Evolutionary conservation across 1,140 invertebrate species (phyloP), one percentile per base, ranked within the genome.

Genomic region (Heliconius congener): DNA sequence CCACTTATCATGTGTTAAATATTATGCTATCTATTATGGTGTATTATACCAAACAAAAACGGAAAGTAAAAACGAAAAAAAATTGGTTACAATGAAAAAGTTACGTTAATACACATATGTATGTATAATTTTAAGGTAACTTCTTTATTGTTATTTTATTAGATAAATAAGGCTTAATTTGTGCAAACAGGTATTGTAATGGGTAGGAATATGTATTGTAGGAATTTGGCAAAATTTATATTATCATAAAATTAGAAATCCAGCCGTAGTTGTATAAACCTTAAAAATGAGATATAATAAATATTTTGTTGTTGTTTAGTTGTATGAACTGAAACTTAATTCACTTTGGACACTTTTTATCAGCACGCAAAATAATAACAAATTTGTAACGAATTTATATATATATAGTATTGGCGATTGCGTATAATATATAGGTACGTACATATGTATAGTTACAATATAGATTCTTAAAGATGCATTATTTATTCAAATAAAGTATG

Each of bases 1-100:
- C 76, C 80, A 77, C 80, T 78, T 77, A 81, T 83, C 83, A 84
- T 84, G 71, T 52, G 60, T 70, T 78, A 79, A 77, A 79, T 78
- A 83, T 79, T 77, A 81, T 39, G 37, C 37, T 75, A 75, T 52
- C 1, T 39, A 34, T 46, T 52, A 42, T 52, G 11, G 42, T 66
- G 23, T 66, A 66, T 71, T 72, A 57, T 34, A 52, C 42, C 39
- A 73, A 78, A 78, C 60, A 73, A 52, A 78, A 73, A 66, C 6
- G 71, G 77, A 73, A 78, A 78, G 71, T 78, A 50, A 52, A 52
- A 52, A 52, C 8, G 18, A 52, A 19, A 52, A 52, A 16, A 16
- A 16, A 16, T 46, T 46, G 0, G 13, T 46, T 16, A 16, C 30
- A 30, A 30, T 30, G 1, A 30, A 30, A 30, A 30, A 30, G 30